Percentiles rank a stretch among this genome's conserved stretches.
phyloP scores from a whole-genome alignment of 2,797 vertebrate species.

The Picus viridis region DNA sequence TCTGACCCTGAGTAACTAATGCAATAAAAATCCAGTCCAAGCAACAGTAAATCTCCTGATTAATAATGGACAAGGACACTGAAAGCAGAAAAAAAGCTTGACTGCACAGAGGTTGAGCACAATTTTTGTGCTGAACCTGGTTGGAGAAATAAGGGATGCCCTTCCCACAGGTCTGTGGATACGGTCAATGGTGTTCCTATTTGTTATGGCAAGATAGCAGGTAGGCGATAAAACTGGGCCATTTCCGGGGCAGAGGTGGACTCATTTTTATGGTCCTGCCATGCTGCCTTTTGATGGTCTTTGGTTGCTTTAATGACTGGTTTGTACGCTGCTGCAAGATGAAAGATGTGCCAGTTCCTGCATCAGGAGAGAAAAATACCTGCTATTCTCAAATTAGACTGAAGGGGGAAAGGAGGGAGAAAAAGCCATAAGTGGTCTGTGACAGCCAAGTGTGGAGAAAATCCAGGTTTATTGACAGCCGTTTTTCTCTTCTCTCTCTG shows the following conservation, averaged over 20 bases:
- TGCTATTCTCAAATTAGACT: constrained; percentile 10
- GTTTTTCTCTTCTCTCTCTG: not conserved
- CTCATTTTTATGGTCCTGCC: constrained; percentile 61
- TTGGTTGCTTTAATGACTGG: constrained; percentile 52
- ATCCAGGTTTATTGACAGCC: not conserved
- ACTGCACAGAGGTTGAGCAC: not conserved
- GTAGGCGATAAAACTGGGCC: constrained; percentile 46
- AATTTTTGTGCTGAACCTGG: not conserved
- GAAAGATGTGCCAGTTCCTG: constrained; percentile 42
- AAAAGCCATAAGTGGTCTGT: not conserved
- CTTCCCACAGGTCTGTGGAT: constrained; percentile 13
- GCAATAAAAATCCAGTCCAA: constrained; percentile 21
- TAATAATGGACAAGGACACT: constrained; percentile 24
- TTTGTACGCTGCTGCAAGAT: constrained; percentile 35
- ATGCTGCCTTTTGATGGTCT: constrained; percentile 47
- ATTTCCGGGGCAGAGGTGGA: constrained; percentile 47
- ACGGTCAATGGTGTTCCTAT: constrained; percentile 40
- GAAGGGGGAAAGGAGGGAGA: not conserved
- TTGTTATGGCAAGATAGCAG: constrained; percentile 51
- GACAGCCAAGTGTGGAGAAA: not conserved
- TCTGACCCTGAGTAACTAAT: not conserved
- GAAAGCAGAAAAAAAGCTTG: not conserved
- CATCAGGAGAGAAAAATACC: constrained; percentile 9
- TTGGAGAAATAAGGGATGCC: constrained; percentile 14
- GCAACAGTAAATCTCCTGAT: constrained; percentile 36